Evolutionary conservation across 37 sponge, comb jelly and placozoan species (phyloP).

Genomic region (Aphrocallistes beatrix): DNA sequence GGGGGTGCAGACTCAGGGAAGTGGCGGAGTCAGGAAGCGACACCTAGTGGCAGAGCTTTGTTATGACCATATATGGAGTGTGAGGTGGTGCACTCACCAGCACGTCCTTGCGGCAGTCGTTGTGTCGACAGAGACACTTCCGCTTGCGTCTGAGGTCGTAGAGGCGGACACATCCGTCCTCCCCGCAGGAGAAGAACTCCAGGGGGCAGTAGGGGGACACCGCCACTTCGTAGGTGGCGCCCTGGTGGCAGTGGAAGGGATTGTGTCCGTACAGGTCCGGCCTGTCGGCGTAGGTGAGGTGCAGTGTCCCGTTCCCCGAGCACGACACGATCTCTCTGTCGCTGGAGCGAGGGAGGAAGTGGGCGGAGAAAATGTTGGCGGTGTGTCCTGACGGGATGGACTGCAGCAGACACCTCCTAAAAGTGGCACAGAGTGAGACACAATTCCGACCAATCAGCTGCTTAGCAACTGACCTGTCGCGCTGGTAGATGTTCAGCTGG

Average conservation of each 20-base stretch:
- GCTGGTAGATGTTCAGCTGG: slow-evolving; percentile 56
- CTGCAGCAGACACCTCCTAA: slow-evolving; percentile 10
- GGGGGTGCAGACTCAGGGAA: slow-evolving; percentile 51
- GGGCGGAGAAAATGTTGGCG: slow-evolving; percentile 77
- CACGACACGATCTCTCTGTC: slow-evolving; percentile 64
- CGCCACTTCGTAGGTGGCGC: slow-evolving; percentile 63
- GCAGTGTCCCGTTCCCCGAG: slow-evolving; percentile 68
- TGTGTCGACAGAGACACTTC: slow-evolving; percentile 41
- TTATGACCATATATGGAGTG: not conserved
- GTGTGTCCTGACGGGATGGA: slow-evolving; percentile 42
- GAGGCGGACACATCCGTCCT: slow-evolving; percentile 56
- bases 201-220: slow-evolving; percentile 42
- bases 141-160: slow-evolving; percentile 61
- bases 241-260: slow-evolving; percentile 52
- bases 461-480: not conserved
- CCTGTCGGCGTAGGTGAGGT: slow-evolving; percentile 42
- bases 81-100: not conserved
- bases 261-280: slow-evolving; percentile 32
- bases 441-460: not conserved
- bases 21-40: slow-evolving; percentile 37
- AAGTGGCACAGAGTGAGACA: not conserved
- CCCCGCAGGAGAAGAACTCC: slow-evolving; percentile 74
- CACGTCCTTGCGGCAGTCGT: not conserved
- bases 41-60: not conserved
- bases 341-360: slow-evolving; percentile 44